phyloP scores from a whole-genome alignment of 1,140 invertebrate genomes.

The Anastrepha ludens region DNA sequence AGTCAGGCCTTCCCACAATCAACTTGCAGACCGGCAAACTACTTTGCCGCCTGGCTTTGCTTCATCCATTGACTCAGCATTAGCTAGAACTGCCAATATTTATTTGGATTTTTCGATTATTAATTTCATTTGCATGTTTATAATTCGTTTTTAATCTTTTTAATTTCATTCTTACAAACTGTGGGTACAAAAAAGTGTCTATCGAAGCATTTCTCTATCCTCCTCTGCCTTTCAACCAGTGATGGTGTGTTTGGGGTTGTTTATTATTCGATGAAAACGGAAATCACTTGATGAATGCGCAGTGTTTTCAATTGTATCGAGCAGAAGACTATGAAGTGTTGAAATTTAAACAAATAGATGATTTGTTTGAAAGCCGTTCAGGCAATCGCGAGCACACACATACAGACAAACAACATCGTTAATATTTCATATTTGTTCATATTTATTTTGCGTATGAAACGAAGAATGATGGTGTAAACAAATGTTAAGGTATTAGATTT shows the following conservation, averaged over 20 bases:
- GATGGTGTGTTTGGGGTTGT: constrained; percentile 5
- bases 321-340: constrained; percentile 25
- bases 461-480: constrained; percentile 9
- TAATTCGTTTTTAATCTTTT: constrained; percentile 17
- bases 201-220: constrained; percentile 20
- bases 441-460: background rate
- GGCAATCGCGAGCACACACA: background rate
- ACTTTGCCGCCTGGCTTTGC: background rate
- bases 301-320: background rate
- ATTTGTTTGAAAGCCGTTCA: constrained; percentile 44
- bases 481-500: background rate
- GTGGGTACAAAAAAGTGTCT: background rate
- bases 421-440: constrained; percentile 18
- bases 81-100: background rate
- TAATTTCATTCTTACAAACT: background rate
- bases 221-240: background rate
- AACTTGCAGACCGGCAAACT: too few species aligned
- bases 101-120: constrained; percentile 47
- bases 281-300: constrained; percentile 49
- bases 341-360: constrained; percentile 45
- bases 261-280: constrained; percentile 44
- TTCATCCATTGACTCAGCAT: background rate
- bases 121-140: constrained; percentile 48
- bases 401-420: background rate
- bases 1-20: background rate